A percentile compares a stretch with the other conserved stretches of the same genome.
Evolutionary conservation across 2,113 vertebrate genomes (phyloP).

Genomic region (Vicugna pacos): DNA sequence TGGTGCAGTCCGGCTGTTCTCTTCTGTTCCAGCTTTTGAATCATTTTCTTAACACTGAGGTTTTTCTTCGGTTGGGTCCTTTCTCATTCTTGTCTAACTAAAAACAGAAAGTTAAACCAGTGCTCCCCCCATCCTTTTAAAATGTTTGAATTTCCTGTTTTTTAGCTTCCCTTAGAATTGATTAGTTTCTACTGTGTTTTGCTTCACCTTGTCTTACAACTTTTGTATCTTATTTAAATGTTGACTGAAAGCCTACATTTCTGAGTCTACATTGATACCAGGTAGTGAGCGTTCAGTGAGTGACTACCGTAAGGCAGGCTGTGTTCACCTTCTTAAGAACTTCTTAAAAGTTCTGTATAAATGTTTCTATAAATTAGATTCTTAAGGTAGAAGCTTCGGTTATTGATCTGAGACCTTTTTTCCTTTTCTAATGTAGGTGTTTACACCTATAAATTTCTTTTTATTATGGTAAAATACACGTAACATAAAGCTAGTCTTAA

Average conservation of each 20-base stretch:
- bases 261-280: not conserved
- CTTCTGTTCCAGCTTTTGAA: not conserved
- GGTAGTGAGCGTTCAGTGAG: not conserved
- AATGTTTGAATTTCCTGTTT: not conserved
- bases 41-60: not conserved
- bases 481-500: not conserved
- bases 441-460: not conserved
- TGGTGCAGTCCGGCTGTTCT: not conserved
- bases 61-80: not conserved
- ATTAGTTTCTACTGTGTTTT: not conserved
- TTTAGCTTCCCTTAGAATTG: slow-evolving; percentile 19
- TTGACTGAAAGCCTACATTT: not conserved
- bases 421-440: not conserved
- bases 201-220: not conserved
- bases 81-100: not conserved
- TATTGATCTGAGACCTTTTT: slow-evolving; percentile 10
- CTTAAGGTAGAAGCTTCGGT: not conserved
- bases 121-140: not conserved
- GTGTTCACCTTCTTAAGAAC: not conserved
- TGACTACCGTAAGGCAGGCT: not conserved
- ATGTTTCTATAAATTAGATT: not conserved
- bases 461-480: not conserved
- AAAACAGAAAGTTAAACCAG: not conserved
- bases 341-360: too few species aligned
- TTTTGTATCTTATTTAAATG: not conserved